Conservation (phyloP, 1,140 invertebrate species). For the Acyrthosiphon pisum region DNA sequence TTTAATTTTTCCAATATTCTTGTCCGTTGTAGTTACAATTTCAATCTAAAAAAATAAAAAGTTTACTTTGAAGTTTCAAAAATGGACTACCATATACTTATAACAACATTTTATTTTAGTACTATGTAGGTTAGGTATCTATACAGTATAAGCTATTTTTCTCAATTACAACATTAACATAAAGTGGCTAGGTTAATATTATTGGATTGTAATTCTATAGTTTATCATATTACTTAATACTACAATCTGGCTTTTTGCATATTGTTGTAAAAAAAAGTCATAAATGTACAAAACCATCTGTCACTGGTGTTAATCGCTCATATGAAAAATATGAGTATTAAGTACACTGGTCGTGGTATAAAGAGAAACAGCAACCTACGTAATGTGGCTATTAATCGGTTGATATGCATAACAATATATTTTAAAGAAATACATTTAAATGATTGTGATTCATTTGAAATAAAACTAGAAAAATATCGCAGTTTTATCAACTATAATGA, state of each 20-base stretch:
- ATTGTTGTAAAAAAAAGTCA: not conserved
- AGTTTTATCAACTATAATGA: not conserved
- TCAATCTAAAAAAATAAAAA: slow-evolving; percentile 57
- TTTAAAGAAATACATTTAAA: not conserved
- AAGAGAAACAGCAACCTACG: not conserved
- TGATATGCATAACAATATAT: not conserved
- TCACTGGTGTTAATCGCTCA: not conserved
- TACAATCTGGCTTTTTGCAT: not conserved
- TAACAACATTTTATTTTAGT: not conserved
- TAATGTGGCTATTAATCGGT: too few relatives aligned
- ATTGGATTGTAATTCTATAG: not conserved
- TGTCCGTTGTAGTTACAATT: slow-evolving; percentile 57
- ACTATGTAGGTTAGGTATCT: not conserved
- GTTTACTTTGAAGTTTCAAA: not conserved
- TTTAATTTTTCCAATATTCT: slow-evolving; percentile 57
- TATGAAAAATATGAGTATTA: not conserved
- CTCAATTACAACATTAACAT: not conserved
- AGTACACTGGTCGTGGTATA: not conserved
- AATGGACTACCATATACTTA: not conserved
- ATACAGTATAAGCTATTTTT: not conserved
- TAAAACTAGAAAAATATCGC: not conserved
- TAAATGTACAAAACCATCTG: not conserved
- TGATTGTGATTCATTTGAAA: not conserved
- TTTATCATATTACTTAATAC: not conserved
- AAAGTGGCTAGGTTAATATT: not conserved